Evolutionary conservation across 1,140 invertebrate species (phyloP).

Genomic region (Atopsyche davidsoni): DNA sequence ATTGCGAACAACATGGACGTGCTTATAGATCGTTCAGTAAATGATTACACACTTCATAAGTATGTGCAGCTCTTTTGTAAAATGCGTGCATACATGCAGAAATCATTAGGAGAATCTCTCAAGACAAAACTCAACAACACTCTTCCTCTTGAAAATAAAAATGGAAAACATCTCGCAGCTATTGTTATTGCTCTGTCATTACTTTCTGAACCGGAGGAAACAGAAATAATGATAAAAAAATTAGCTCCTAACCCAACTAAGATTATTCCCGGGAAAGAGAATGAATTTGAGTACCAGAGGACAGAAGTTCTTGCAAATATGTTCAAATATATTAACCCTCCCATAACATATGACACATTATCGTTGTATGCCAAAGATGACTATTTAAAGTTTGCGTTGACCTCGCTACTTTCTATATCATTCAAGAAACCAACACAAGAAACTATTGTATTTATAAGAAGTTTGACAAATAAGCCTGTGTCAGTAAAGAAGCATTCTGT

Average conservation of each 20-base stretch:
- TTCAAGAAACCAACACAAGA: slow-evolving; percentile 16
- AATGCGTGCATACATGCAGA: slow-evolving; percentile 17
- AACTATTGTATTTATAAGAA: slow-evolving; percentile 12
- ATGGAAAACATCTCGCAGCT: slow-evolving; percentile 1
- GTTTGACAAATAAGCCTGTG: slow-evolving; percentile 17
- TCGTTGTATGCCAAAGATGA: slow-evolving; percentile 17
- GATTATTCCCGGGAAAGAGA: slow-evolving; percentile 5
- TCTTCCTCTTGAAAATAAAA: not conserved
- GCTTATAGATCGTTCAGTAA: not conserved
- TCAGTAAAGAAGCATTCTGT: slow-evolving; percentile 24
- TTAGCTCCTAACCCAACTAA: slow-evolving; percentile 12
- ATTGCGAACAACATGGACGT: slow-evolving; percentile 10
- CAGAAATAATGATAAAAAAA: slow-evolving; percentile 11
- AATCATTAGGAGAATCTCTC: slow-evolving; percentile 13
- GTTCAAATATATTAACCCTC: slow-evolving; percentile 18
- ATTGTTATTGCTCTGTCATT: slow-evolving; percentile 7
- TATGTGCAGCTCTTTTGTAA: slow-evolving; percentile 7
- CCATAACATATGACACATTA: slow-evolving; percentile 11
- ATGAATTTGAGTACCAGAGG: slow-evolving; percentile 8
- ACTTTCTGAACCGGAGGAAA: slow-evolving; percentile 9
- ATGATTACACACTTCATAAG: slow-evolving; percentile 2
- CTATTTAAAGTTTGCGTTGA: slow-evolving; percentile 23
- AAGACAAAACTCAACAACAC: not conserved
- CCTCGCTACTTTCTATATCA: slow-evolving; percentile 16
- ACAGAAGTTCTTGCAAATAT: slow-evolving; percentile 8